Conservation (phyloP, 2,888 invertebrate genomes). For the Polydrusus cervinus region DNA sequence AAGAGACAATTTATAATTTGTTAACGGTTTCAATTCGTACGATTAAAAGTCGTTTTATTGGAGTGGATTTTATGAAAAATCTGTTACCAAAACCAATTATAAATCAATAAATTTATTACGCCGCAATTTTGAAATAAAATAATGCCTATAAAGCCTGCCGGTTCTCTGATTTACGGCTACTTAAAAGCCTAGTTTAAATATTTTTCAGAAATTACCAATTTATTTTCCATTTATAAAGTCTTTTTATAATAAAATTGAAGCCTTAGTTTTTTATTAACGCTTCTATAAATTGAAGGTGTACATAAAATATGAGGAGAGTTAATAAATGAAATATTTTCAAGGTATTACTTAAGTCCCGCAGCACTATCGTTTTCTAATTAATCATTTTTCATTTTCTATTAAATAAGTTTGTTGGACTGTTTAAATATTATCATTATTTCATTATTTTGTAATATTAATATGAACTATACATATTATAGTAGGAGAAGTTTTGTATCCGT, state of each 20-base stretch:
- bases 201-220: constrained; percentile 21
- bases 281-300: not conserved
- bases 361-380: no score
- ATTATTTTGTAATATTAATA: no score
- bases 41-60: not conserved
- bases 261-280: not conserved
- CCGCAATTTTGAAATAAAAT: constrained; percentile 19
- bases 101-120: constrained; percentile 23
- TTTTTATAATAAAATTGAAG: not conserved
- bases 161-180: constrained; percentile 1
- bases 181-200: constrained; percentile 26
- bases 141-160: constrained; percentile 15
- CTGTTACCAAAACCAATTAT: constrained; percentile 17
- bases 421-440: no score
- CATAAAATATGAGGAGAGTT: not conserved
- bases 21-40: not conserved
- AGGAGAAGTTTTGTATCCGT: no score
- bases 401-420: no score
- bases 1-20: not conserved
- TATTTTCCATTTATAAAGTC: constrained; percentile 20
- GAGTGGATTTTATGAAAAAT: constrained; percentile 13
- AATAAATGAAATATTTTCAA: no score
- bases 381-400: no score
- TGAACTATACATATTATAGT: no score
- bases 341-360: no score